phyloP scores from a whole-genome alignment of 2,888 invertebrate species.

The Ashinkailepas kermadecensis region DNA sequence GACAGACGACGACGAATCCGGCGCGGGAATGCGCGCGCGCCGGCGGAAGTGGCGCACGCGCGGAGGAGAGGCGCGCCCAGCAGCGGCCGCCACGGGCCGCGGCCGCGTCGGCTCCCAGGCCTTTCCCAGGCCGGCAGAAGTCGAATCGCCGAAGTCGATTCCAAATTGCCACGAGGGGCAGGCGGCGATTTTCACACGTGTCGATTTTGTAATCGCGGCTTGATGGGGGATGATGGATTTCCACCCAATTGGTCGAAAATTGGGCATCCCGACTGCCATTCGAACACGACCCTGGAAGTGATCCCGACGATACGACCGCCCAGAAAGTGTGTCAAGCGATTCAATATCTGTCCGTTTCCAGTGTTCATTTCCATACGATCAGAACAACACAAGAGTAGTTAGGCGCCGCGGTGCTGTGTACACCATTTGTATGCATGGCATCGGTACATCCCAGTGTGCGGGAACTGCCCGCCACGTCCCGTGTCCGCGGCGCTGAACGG shows the following conservation, averaged over 20 bases:
- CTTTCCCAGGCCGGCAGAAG: background rate
- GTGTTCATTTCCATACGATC: too few species aligned
- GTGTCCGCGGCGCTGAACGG: too few species aligned
- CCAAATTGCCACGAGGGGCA: background rate
- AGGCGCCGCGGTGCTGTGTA: too few species aligned
- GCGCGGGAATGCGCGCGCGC: constrained; percentile 10
- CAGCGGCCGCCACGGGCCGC: background rate
- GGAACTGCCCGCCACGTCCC: too few species aligned
- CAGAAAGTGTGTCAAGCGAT: background rate
- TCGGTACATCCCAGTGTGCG: too few species aligned
- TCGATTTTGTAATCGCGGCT: background rate
- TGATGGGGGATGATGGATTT: background rate
- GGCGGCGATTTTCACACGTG: background rate
- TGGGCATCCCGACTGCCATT: background rate
- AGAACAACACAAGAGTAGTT: too few species aligned
- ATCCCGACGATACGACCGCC: background rate
- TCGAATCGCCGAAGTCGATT: background rate
- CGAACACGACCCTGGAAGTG: background rate
- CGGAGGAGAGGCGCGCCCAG: background rate
- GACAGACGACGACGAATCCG: constrained; percentile 21
- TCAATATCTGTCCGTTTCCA: background rate
- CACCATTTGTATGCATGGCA: too few species aligned
- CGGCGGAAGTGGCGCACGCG: constrained; percentile 16
- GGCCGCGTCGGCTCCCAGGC: background rate
- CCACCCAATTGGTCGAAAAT: background rate